Evolutionary conservation across 2,113 vertebrate species (phyloP).

Genomic region (Phainopepla nitens): DNA sequence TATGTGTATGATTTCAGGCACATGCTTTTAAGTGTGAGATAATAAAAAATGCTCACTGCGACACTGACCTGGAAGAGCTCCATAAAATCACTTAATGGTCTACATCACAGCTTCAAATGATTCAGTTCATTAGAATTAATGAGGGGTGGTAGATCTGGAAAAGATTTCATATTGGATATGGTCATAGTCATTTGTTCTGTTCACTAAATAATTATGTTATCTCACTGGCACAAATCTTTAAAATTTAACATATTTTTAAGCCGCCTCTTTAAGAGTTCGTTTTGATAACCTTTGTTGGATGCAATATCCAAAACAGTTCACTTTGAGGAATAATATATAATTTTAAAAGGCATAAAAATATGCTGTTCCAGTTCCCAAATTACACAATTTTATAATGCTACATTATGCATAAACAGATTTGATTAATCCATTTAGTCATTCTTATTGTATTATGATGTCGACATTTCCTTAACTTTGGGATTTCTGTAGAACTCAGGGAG

Average conservation of each 20-base stretch:
- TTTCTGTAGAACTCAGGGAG: not conserved
- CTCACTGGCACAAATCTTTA: not conserved
- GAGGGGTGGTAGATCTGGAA: conserved; percentile 29
- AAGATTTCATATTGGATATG: conserved; percentile 40
- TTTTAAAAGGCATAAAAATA: conserved; percentile 48
- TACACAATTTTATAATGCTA: conserved; percentile 30
- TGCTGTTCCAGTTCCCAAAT: not conserved
- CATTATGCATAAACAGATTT: conserved; percentile 37
- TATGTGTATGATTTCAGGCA: not conserved
- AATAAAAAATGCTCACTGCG: not conserved
- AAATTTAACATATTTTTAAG: conserved; percentile 15
- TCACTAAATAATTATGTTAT: conserved; percentile 41
- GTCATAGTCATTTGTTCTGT: conserved; percentile 33
- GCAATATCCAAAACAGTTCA: conserved; percentile 7
- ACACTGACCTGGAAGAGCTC: not conserved
- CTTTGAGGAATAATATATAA: conserved; percentile 35
- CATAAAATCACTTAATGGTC: conserved; percentile 50
- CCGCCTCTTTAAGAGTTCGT: not conserved
- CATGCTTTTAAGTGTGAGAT: not conserved
- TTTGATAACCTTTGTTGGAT: conserved; percentile 32
- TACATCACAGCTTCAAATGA: conserved; percentile 34
- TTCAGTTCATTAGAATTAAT: conserved; percentile 62
- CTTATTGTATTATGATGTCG: not conserved
- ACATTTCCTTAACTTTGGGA: conserved; percentile 24
- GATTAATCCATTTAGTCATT: conserved; percentile 30